Conservation (phyloP, 1,140 invertebrate genomes). For the Drosophila lacteicornis region DNA sequence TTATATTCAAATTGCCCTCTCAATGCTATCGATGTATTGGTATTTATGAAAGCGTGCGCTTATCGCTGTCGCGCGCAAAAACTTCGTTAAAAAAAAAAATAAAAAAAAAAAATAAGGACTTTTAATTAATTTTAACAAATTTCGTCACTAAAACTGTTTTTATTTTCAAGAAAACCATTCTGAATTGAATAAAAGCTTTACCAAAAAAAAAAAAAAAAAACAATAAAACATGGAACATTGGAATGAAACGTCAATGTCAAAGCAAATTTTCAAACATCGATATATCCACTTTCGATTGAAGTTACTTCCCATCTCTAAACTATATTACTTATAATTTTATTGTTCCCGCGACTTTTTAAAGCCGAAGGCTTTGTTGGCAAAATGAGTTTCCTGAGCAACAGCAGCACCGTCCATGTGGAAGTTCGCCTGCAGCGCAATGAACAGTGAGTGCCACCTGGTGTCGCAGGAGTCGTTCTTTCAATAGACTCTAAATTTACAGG, state of each 20-base stretch:
- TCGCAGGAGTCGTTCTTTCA: not conserved
- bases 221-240: not conserved
- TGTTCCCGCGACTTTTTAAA: slow-evolving; percentile 50
- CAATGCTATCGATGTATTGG: too few relatives aligned
- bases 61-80: too few relatives aligned
- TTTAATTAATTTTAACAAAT: too few relatives aligned
- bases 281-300: not conserved
- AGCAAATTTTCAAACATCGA: not conserved
- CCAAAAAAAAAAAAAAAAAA: too few relatives aligned
- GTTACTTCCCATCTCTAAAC: not conserved
- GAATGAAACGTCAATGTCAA: not conserved
- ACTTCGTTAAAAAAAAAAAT: too few relatives aligned
- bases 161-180: too few relatives aligned
- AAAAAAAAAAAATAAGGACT: too few relatives aligned
- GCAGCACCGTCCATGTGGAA: slow-evolving; percentile 67
- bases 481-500: slow-evolving; percentile 12
- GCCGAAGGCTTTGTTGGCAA: not conserved
- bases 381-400: slow-evolving; percentile 67
- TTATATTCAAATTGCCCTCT: too few relatives aligned
- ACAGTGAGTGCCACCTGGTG: slow-evolving; percentile 42
- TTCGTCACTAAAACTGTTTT: too few relatives aligned
- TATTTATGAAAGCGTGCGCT: too few relatives aligned
- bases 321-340: slow-evolving; percentile 20
- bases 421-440: slow-evolving; percentile 52
- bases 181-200: too few relatives aligned